Evolutionary conservation across 1,140 invertebrate genomes (phyloP).

Genomic region (Cheumatopsyche charites): DNA sequence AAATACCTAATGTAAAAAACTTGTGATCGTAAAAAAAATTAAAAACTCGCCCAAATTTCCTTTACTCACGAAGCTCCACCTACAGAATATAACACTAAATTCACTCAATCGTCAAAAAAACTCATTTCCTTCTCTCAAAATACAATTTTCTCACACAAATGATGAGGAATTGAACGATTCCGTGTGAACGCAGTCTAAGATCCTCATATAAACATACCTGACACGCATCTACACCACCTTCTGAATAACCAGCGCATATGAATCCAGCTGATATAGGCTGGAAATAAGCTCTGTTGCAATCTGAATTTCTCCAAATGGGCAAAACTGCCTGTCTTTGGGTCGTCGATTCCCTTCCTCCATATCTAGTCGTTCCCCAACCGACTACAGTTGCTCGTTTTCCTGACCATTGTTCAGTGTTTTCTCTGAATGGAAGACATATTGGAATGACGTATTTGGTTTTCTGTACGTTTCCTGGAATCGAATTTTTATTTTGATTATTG

Average conservation of each 20-base stretch:
- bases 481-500: neutral
- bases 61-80: too few species aligned
- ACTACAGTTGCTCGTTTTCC: slow-evolving; percentile 75
- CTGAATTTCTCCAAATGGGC: slow-evolving; percentile 89
- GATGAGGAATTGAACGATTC: neutral
- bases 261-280: slow-evolving; percentile 91
- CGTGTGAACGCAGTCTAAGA: neutral
- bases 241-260: slow-evolving; percentile 87
- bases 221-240: slow-evolving; percentile 91
- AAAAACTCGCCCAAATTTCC: too few species aligned
- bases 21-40: too few species aligned
- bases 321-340: slow-evolving; percentile 81
- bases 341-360: slow-evolving; percentile 84
- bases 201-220: slow-evolving; percentile 65
- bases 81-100: too few species aligned
- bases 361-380: slow-evolving; percentile 90
- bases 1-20: too few species aligned
- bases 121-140: too few species aligned
- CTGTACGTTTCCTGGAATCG: slow-evolving; percentile 66
- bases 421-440: slow-evolving; percentile 76
- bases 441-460: slow-evolving; percentile 86
- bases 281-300: slow-evolving; percentile 88
- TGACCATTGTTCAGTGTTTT: slow-evolving; percentile 48
- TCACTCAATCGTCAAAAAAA: too few species aligned
- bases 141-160: too few species aligned